Conservation (phyloP, 2,888 invertebrate species). For the Drosophila histrio region DNA sequence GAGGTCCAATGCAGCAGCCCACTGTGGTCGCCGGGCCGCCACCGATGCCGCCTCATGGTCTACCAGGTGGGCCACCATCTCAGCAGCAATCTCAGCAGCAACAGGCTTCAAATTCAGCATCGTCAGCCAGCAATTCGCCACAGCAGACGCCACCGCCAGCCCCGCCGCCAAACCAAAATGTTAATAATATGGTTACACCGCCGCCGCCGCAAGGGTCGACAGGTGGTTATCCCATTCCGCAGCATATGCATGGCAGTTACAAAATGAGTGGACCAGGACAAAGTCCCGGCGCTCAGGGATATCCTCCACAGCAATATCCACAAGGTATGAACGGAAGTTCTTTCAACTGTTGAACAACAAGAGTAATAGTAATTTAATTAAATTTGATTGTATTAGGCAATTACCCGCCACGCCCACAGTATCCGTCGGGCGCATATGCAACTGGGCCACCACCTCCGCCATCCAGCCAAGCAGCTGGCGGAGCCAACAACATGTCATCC, state of each 20-base stretch:
- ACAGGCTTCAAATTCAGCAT: slow-evolving; percentile 79
- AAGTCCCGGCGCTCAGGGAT: slow-evolving; percentile 85
- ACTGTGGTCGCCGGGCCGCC: slow-evolving; percentile 72
- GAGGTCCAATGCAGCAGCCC: slow-evolving; percentile 82
- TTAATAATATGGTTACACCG: slow-evolving; percentile 82
- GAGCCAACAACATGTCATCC: slow-evolving; percentile 82
- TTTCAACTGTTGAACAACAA: neutral
- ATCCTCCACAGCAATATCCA: slow-evolving; percentile 86
- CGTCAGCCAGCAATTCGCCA: slow-evolving; percentile 82
- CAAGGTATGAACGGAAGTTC: slow-evolving; percentile 83
- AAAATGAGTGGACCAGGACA: slow-evolving; percentile 87
- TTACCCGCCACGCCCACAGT: slow-evolving; percentile 85
- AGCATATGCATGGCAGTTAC: slow-evolving; percentile 86
- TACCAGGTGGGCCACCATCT: slow-evolving; percentile 73
- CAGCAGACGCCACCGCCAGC: slow-evolving; percentile 82
- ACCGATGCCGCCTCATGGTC: slow-evolving; percentile 79
- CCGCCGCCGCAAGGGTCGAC: slow-evolving; percentile 73
- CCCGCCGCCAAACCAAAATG: slow-evolving; percentile 80
- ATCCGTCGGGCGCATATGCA: slow-evolving; percentile 85
- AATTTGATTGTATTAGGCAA: slow-evolving; percentile 69
- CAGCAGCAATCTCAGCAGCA: slow-evolving; percentile 82
- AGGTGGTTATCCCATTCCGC: slow-evolving; percentile 81
- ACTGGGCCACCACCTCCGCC: slow-evolving; percentile 85
- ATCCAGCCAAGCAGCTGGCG: slow-evolving; percentile 83
- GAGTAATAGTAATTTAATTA: neutral